Percentiles rank a stretch among this genome's conserved stretches.
Conservation (phyloP, 2,113 vertebrate species). For the Tragelaphus scriptus region DNA sequence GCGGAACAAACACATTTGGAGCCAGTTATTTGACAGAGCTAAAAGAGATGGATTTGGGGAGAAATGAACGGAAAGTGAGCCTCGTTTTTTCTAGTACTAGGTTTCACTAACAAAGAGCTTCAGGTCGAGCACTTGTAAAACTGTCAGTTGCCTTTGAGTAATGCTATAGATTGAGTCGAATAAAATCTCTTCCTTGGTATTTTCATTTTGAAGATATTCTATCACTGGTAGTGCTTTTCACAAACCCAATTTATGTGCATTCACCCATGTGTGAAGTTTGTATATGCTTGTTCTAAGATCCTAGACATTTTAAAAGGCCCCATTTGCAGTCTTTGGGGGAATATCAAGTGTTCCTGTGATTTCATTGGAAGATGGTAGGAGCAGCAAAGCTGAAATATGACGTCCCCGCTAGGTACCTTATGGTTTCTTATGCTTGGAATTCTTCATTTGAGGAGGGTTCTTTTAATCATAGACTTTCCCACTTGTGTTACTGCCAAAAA, state of each 20-base stretch:
- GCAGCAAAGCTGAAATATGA: background rate
- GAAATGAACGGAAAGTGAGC: background rate
- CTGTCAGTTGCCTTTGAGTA: background rate
- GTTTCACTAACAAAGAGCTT: background rate
- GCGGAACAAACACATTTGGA: constrained; percentile 2
- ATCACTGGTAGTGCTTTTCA: background rate
- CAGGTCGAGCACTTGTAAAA: background rate
- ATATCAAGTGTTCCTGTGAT: background rate
- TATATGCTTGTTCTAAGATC: background rate
- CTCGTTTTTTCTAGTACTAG: background rate
- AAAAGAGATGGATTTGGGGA: background rate
- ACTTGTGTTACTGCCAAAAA: background rate
- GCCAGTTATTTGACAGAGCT: background rate
- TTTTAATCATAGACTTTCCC: background rate
- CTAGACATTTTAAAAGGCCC: background rate
- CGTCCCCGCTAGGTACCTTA: background rate
- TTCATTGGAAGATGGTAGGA: background rate
- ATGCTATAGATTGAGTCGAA: background rate
- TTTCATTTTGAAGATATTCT: background rate
- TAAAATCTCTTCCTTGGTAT: background rate
- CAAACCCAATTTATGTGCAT: background rate
- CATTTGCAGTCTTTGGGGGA: background rate
- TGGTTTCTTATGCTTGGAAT: background rate
- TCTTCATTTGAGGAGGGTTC: background rate
- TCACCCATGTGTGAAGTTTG: background rate